Base-by-base conservation (phyloP, 2,888 invertebrate species). In the Drosophila gaucha region DNA sequence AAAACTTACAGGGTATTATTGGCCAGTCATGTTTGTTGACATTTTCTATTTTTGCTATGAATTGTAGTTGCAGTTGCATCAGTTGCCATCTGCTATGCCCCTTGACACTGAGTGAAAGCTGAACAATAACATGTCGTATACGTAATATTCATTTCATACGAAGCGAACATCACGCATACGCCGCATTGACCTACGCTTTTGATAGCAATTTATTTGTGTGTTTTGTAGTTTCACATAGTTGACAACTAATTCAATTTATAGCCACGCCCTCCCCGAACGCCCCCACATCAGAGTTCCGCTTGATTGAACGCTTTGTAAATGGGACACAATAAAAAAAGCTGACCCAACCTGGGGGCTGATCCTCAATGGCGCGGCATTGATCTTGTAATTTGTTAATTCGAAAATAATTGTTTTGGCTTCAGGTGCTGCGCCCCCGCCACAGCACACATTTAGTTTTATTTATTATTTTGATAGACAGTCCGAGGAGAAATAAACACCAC, bases 301-400 rank as follows among this genome's bases (percentile, higher is more conserved):
- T 86, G 67, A 85, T 85, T 83, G 87, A 68, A 51, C 36, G 62
- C 74, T 46, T 86, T 74, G 38, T 50, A 41, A 39, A 43, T 28
- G 62, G 59, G 62, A 26, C n/a, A 30, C 8, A 33, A 26, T 18
- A 18, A n/a, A n/a, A 31, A 6, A 30, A 5, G 60, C 55, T 63
- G 74, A 66, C 70, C 70, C 58, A 43, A 51, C 26, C 41, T 22
- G 26, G 30, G n/a, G 26, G 20, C 26, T 44, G 67, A 67, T 65
- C 52, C 67, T 54, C 75, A 72, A 78, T 72, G 67, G 68, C 69
- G 63, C 64, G 88, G 86, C 84, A 85, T 54, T 85, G 88, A 85
- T 88, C 84, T 85, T 85, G 88, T 80, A 86, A 83, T 69, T 85
- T 67, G 86, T 74, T 85, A 86, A 88, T 85, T 88, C 68, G 78